Conservation (phyloP, 2,797 vertebrate genomes). For the Brotogeris chrysoptera region DNA sequence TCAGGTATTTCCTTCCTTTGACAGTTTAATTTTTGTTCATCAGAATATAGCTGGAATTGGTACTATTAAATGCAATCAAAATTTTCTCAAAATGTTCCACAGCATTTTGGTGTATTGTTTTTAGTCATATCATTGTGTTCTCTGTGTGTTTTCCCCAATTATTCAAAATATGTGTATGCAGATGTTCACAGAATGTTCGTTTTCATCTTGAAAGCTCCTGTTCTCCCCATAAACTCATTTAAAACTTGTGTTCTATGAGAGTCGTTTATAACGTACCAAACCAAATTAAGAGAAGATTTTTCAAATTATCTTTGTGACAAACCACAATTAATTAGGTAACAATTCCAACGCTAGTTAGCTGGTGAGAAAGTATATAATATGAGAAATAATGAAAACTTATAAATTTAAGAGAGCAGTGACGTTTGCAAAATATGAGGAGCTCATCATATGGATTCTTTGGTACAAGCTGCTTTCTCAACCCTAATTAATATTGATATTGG, state of each 20-base stretch:
- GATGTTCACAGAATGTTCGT: constrained; percentile 1
- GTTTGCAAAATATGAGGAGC: neutral
- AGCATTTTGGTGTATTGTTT: neutral
- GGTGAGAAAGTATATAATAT: neutral
- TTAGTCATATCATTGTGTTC: neutral
- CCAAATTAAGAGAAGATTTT: neutral
- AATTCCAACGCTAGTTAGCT: neutral
- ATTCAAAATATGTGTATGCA: neutral
- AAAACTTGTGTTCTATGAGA: neutral
- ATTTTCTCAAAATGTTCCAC: neutral
- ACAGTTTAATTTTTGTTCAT: constrained; percentile 12
- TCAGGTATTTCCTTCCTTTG: neutral
- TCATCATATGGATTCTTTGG: neutral
- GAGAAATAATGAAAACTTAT: constrained; percentile 1
- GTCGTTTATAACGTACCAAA: neutral
- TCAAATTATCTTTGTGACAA: neutral
- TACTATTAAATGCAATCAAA: neutral
- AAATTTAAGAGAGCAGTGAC: neutral
- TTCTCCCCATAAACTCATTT: neutral
- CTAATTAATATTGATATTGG: constrained; percentile 12
- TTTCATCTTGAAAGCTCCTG: constrained; percentile 3
- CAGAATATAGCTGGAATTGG: neutral
- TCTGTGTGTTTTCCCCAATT: neutral
- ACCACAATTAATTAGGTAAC: neutral
- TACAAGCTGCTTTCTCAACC: neutral